Evolutionary conservation across 2,888 invertebrate genomes (phyloP).

Genomic region (Dexiosoma caninum): DNA sequence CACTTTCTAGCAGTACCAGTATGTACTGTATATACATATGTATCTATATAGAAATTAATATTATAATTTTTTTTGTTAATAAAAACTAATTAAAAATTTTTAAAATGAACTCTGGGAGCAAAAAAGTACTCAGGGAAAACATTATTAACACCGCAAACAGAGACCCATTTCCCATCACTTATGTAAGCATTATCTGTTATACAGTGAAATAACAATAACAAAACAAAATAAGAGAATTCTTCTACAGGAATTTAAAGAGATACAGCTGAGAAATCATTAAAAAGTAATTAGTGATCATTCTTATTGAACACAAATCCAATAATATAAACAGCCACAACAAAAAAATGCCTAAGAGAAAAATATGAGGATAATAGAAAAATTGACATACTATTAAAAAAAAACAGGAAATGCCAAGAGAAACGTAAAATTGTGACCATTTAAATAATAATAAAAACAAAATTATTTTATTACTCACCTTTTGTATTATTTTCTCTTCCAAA

Average conservation of each 20-base stretch:
- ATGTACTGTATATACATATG: no score
- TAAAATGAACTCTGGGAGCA: no score
- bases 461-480: constrained; percentile 36
- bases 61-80: no score
- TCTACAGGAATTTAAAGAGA: background rate
- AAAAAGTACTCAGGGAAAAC: no score
- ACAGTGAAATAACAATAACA: background rate
- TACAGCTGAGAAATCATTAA: background rate
- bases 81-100: no score
- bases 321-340: constrained; percentile 24
- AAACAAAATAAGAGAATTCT: background rate
- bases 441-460: background rate
- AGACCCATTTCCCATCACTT: no score
- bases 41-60: no score
- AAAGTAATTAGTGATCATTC: background rate
- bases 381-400: background rate
- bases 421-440: constrained; percentile 9
- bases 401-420: constrained; percentile 48
- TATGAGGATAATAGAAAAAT: constrained; percentile 19
- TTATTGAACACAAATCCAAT: constrained; percentile 1
- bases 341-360: constrained; percentile 3
- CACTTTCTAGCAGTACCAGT: no score
- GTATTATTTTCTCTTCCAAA: background rate
- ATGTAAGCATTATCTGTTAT: constrained; percentile 46
- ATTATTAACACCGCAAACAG: no score